phyloP scores from a whole-genome alignment of 2,888 invertebrate genomes.

The Patella caerulea region DNA sequence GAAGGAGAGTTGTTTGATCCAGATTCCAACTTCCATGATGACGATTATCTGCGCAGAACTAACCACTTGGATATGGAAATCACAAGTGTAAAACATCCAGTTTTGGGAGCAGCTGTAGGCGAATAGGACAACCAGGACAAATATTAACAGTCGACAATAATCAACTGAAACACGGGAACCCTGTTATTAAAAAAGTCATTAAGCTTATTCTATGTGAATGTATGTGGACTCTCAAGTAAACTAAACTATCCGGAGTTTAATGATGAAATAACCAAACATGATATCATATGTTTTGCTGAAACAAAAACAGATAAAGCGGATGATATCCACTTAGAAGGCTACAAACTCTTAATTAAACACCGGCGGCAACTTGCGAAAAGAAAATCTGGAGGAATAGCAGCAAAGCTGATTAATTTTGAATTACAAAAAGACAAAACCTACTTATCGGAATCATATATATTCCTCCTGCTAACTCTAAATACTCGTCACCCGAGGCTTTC shows the following conservation, averaged over 20 bases:
- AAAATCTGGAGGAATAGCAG: constrained; percentile 21
- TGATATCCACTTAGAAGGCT: constrained; percentile 8
- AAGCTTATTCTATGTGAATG: too few species aligned
- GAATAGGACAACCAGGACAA: too few species aligned
- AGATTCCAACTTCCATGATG: too few species aligned
- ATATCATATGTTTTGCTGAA: constrained; percentile 20
- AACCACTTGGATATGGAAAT: too few species aligned
- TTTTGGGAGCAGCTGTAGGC: too few species aligned
- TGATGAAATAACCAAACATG: constrained; percentile 7
- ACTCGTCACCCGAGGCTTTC: background rate
- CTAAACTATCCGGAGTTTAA: constrained; percentile 18
- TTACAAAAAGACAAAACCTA: background rate
- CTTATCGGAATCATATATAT: background rate
- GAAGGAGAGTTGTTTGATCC: too few species aligned
- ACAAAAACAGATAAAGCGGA: constrained; percentile 20
- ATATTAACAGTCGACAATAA: too few species aligned
- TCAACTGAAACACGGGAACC: too few species aligned
- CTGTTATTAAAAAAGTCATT: too few species aligned
- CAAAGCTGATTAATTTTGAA: background rate
- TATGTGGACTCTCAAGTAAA: too few species aligned
- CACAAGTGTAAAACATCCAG: too few species aligned
- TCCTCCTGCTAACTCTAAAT: background rate
- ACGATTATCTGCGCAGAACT: too few species aligned
- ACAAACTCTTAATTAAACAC: constrained; percentile 13
- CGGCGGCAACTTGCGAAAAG: constrained; percentile 1